Evolutionary conservation across 30 jellyfish, hydroid and myxozoan genomes (phyloP).

Genomic region (Turritopsis rubra): DNA sequence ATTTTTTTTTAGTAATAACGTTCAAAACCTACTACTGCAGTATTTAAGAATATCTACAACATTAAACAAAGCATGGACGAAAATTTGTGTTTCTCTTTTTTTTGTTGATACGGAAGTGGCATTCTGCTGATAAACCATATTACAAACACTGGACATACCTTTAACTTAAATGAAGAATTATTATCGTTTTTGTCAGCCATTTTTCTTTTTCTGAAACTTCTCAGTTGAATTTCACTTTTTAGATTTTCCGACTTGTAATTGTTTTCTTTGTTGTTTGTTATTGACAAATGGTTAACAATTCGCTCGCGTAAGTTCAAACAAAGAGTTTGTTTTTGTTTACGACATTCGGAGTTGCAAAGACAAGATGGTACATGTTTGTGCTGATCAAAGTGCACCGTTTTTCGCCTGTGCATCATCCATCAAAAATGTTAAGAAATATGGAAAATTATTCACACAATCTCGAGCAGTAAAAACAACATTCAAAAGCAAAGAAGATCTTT

Average conservation of each 20-base stretch:
- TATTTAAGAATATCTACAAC: no score
- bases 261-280: constrained; percentile 7
- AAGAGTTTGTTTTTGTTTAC: neutral
- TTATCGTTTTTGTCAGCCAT: constrained; percentile 66
- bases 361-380: neutral
- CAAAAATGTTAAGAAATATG: no score
- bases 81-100: neutral
- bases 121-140: neutral
- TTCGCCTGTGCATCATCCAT: neutral
- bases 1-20: no score
- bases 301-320: constrained; percentile 1
- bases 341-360: neutral
- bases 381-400: neutral
- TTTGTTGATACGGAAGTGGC: neutral
- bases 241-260: neutral
- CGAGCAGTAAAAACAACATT: no score
- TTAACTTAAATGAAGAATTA: neutral
- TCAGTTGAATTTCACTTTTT: constrained; percentile 32
- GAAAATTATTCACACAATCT: no score
- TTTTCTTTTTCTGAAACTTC: constrained; percentile 76
- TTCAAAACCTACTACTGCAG: no score
- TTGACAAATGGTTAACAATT: neutral
- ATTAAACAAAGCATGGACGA: no score
- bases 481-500: neutral
- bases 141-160: no score